Base-by-base conservation (phyloP, 2,888 invertebrate species). In the Schizotus pectinicornis region DNA sequence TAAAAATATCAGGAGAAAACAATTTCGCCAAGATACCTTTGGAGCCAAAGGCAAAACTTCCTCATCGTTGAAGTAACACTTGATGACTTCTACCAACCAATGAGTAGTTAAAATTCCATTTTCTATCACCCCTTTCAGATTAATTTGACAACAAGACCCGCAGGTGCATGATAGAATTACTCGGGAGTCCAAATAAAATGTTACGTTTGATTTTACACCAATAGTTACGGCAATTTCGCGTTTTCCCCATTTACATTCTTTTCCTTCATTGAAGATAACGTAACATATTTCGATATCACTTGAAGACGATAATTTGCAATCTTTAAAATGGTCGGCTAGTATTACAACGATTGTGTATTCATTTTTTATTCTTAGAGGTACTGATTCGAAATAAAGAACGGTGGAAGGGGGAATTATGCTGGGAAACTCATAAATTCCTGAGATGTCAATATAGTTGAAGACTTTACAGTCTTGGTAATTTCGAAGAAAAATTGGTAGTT, bases 101-200 rank as follows among this genome's bases (percentile, higher is more conserved):
- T 79, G 74, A 8, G 74, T 77, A 0, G 79, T 75, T 22, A 79
- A 46, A 9, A 74, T 60, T 56, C 74, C 74, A 46, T 78, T 76
- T 53, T 80, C 78, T 2, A 75, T 70, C 8, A 69, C 66, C 3
- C 68, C 70, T 37, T 58, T 66, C 1, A 76, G 52, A n/a, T 47
- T 42, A 6, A 74, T 34, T 0, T 46, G 39, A 34, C 42, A 63
- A 0, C 36, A 33, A 6, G 61, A 53, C 0, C 61, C 61, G 39
- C 77, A 77, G 7, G 67, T 56, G 49, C 77, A 77, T 6, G 14
- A 49, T 42, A 73, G 61, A n/a, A 11, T 54, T 8, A 72, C 12
- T 9, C 49, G 48, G 5, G 58, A 33, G n/a, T 56, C 59, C 6
- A 68, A 53, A 38, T 37, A 32, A 37, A 11, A 14, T 2, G 35